Conservation (phyloP, 2,797 vertebrate species). For the Sebastes alutus region DNA sequence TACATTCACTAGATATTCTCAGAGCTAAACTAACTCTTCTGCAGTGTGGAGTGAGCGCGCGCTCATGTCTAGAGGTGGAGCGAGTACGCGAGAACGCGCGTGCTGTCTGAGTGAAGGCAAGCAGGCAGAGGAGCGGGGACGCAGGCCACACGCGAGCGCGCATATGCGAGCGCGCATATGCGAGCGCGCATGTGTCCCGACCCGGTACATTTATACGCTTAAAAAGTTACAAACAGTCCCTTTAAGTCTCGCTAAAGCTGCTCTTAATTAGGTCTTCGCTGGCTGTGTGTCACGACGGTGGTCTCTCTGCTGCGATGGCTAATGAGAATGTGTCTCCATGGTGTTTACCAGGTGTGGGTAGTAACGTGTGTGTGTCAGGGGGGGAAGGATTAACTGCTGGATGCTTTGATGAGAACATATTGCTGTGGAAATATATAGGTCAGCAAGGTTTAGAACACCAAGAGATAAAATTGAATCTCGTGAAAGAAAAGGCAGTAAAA, state of each 20-base stretch:
- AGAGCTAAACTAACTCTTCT: too few relatives aligned
- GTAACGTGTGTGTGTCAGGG: background rate
- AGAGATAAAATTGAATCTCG: background rate
- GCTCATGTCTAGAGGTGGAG: too few relatives aligned
- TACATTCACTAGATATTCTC: too few relatives aligned
- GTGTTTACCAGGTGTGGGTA: conserved; percentile 25
- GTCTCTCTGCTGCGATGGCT: background rate
- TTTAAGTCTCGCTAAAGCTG: background rate
- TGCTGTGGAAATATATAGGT: conserved; percentile 28
- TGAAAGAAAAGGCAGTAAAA: background rate
- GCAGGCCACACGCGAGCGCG: too few relatives aligned
- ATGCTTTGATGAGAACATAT: conserved; percentile 27
- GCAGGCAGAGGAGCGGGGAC: too few relatives aligned
- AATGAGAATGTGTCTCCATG: conserved; percentile 31
- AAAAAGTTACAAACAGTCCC: too few relatives aligned
- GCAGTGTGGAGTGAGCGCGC: too few relatives aligned
- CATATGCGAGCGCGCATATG: too few relatives aligned
- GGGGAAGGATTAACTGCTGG: background rate
- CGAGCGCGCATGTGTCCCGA: too few relatives aligned
- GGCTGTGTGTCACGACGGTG: background rate
- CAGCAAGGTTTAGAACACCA: conserved; percentile 3
- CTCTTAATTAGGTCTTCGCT: conserved; percentile 26
- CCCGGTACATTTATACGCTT: too few relatives aligned
- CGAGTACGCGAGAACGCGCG: rapidly evolving
- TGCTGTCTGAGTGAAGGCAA: too few relatives aligned